Conservation (phyloP, 2,888 invertebrate species). For the Catonia carolina region DNA sequence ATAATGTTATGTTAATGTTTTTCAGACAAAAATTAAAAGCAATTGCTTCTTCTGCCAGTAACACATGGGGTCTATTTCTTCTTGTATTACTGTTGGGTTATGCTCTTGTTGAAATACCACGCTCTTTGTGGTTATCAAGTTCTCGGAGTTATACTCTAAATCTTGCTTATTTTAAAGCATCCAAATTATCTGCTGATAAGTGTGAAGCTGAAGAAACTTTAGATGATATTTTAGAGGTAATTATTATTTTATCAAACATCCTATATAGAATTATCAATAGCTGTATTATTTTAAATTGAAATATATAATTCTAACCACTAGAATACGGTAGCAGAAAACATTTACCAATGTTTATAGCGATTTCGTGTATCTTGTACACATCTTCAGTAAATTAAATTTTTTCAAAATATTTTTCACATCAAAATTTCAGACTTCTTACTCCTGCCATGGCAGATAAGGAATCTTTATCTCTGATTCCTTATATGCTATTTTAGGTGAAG, state of each 20-base stretch:
- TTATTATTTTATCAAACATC: conserved; percentile 15
- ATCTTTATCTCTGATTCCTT: conserved; percentile 21
- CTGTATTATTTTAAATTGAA: no score
- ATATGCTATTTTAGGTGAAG: background rate
- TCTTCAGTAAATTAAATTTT: no score
- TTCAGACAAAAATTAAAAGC: conserved; percentile 84
- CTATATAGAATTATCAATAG: no score
- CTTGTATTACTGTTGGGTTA: conserved; percentile 87
- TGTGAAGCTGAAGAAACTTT: conserved; percentile 96
- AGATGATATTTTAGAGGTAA: conserved; percentile 88
- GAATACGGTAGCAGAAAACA: no score
- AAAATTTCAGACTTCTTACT: no score
- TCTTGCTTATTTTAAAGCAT: conserved; percentile 86
- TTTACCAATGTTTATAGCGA: no score
- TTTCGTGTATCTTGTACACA: no score
- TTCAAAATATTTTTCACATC: no score
- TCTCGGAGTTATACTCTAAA: conserved; percentile 77
- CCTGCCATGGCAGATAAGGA: no score
- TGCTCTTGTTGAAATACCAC: conserved; percentile 91
- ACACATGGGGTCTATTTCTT: conserved; percentile 97
- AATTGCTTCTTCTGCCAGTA: conserved; percentile 96
- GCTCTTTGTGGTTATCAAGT: conserved; percentile 85
- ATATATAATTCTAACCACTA: no score
- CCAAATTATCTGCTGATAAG: conserved; percentile 89
- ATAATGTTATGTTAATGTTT: no score